Evolutionary conservation across 2,888 invertebrate genomes (phyloP), one percentile per base, ranked within the genome.

Genomic region (Ganaspis brasiliensis): DNA sequence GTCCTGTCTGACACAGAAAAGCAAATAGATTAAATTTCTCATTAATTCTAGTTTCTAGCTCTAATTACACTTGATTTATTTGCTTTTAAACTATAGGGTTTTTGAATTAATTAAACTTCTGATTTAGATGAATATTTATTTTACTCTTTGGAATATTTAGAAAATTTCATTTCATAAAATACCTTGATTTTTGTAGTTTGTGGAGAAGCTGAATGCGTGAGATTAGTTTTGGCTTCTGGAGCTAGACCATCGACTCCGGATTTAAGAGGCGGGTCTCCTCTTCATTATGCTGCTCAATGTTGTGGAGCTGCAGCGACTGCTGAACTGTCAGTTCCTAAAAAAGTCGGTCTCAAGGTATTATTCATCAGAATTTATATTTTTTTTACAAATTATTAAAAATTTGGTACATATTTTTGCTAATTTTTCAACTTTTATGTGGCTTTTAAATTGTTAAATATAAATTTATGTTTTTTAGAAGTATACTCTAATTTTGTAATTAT

Each of bases 251-350:
- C 97, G 14, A 96, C 96, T 0, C 95, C 98, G 0, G 99, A 99
- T 92, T 96, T 97, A 82, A 97, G 98, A 90, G 98, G 98, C 21
- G 99, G 99, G 16, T 98, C 96, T 87, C 98, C 99, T 0, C 92
- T 99, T 74, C 99, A 99, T 92, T 99, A 99, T 92, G 98, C 99
- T 0, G 98, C 99, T 14, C 98, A 99, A 92, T 98, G 99, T 95
- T 98, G 98, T 89, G 98, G 97, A 0, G 96, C 96, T 21, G 95
- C 94, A 21, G 95, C 95, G 0, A 90, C 90, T 14, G 87, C 90
- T n/a, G 91, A 90, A 67, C 87, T 91, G 2, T 84, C 91, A 2
- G 89, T 91, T 2, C 91, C 91, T 0, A 91, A 89, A 73, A 93
- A 94, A 55, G 92, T 95, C 16, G 97, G 97, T 0, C 92, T 98